A percentile compares a stretch with the other conserved stretches of the same genome.
phyloP scores from a whole-genome alignment of 2,888 invertebrate species.

The Corbicula japonica region DNA sequence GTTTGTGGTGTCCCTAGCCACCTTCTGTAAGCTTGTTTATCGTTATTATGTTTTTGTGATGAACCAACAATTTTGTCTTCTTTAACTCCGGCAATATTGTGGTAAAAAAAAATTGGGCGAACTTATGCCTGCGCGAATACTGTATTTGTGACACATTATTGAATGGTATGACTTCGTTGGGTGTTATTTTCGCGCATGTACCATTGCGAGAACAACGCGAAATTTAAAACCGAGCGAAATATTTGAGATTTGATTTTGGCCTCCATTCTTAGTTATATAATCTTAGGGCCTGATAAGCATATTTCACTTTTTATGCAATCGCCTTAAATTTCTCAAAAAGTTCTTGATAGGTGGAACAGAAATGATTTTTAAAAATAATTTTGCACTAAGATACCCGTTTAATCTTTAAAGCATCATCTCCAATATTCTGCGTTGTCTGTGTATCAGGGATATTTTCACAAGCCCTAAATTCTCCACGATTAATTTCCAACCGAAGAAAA shows the following conservation, averaged over 20 bases:
- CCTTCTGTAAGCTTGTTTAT: no score
- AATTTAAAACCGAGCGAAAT: no score
- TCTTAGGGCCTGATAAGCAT: background rate
- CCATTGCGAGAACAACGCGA: no score
- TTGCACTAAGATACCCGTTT: background rate
- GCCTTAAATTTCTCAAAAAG: background rate
- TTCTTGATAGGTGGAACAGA: background rate
- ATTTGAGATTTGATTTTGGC: background rate
- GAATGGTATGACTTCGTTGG: no score
- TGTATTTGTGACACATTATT: no score
- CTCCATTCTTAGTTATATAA: background rate
- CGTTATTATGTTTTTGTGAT: no score
- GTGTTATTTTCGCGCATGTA: no score
- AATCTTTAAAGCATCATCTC: background rate
- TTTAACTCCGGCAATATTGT: no score
- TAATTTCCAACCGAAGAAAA: conserved; percentile 19
- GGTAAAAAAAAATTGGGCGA: no score
- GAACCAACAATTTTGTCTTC: no score
- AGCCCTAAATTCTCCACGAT: background rate
- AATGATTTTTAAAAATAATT: background rate
- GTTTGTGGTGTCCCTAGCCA: no score
- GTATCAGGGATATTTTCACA: background rate
- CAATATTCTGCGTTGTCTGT: background rate
- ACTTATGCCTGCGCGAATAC: no score
- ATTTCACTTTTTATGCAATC: background rate